Evolutionary conservation across 2,113 vertebrate genomes (phyloP).

Genomic region (Nipponia nippon): DNA sequence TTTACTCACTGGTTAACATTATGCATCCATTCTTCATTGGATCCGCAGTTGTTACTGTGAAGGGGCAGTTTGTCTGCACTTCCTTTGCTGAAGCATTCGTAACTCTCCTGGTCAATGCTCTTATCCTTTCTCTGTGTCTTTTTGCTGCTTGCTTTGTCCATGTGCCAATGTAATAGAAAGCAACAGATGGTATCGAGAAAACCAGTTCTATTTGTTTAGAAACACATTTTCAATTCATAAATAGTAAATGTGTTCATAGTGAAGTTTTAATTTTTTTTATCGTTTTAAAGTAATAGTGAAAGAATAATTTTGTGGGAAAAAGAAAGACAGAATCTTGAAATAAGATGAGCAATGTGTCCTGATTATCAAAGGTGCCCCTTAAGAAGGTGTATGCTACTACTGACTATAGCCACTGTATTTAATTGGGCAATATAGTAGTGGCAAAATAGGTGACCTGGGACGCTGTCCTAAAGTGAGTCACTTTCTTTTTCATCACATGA

Average conservation of each 20-base stretch:
- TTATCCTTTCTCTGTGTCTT: not conserved
- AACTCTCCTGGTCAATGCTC: not conserved
- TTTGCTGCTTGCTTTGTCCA: not conserved
- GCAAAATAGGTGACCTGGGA: not conserved
- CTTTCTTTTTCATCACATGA: not conserved
- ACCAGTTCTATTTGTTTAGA: slow-evolving; percentile 40
- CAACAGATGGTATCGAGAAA: slow-evolving; percentile 20
- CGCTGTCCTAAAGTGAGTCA: not conserved
- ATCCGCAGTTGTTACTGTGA: not conserved
- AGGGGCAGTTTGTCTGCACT: not conserved
- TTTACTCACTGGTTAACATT: not conserved
- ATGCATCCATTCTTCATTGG: not conserved
- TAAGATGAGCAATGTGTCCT: not conserved
- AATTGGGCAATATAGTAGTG: not conserved
- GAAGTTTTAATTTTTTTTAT: not conserved
- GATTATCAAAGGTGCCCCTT: not conserved
- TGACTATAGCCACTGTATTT: not conserved
- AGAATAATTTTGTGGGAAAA: not conserved
- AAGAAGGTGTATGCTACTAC: not conserved
- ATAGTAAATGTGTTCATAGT: not conserved
- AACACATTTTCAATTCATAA: slow-evolving; percentile 33
- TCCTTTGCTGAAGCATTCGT: not conserved
- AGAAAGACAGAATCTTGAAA: not conserved
- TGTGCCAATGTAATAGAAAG: not conserved
- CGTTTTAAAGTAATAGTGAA: not conserved